Percentiles rank a stretch among this genome's conserved stretches.
These are phyloP conservation scores for Halichoerus grypus DNA, from an alignment of 2,113 vertebrate species.

Conservation along the genomic window DNA sequence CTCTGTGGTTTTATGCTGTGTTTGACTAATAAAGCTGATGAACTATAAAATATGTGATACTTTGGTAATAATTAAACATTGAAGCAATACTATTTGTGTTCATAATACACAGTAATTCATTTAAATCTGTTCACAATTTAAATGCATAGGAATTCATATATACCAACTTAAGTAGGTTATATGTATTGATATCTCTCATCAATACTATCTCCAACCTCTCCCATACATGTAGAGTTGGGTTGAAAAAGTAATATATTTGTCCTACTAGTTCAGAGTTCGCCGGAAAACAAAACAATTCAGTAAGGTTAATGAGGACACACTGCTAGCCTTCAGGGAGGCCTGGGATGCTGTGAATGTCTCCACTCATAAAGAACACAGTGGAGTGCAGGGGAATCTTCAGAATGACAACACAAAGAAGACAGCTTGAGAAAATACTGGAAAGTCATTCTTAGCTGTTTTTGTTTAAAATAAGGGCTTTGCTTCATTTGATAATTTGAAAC, in stretches of 20 bases:
- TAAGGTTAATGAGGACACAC: not conserved
- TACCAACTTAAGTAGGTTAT: not conserved
- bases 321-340: not conserved
- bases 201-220: not conserved
- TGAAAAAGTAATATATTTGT: constrained; percentile 49
- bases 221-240: not conserved
- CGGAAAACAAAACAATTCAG: constrained; percentile 33
- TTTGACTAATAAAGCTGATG: constrained; percentile 32
- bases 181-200: not conserved
- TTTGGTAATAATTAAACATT: constrained; percentile 25
- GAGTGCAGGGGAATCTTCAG: not conserved
- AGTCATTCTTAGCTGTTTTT: constrained; percentile 8
- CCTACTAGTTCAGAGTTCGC: not conserved
- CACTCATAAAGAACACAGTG: not conserved
- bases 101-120: not conserved
- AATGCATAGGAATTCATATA: constrained; percentile 39
- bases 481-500: constrained; percentile 11
- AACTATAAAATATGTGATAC: not conserved
- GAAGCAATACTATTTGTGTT: not conserved
- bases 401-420: not conserved
- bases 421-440: not conserved
- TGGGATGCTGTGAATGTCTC: not conserved
- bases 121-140: constrained; percentile 37
- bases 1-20: not conserved
- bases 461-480: not conserved